Base-by-base conservation (phyloP, 2,797 vertebrate species). In the Nannoperca obscura region DNA sequence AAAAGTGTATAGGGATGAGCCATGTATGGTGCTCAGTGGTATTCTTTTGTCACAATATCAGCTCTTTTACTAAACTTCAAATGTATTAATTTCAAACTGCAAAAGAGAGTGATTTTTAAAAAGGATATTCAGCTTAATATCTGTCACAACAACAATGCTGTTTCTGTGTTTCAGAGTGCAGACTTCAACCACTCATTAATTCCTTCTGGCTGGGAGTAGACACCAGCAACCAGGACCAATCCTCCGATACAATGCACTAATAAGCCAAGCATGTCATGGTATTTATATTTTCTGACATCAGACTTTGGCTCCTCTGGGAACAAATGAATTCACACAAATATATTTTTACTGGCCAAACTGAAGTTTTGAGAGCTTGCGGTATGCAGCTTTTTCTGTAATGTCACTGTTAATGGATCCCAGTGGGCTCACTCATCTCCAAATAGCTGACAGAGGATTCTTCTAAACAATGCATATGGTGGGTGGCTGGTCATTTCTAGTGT, bases 381-480 rank as follows among this genome's bases (percentile, higher is more conserved):
- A 19, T 42, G 50, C 46, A 52, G 68, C 59, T 46, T 75, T 73
- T 79, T 83, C 36, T 71, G 44, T 80, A 76, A 74, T 73, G 80
- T 83, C 71, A 78, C 74, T 12, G 53, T 75, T 91, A 91, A 92
- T 92, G 84, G 86, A 91, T 91, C 91, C 91, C 91, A 82, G 76
- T 78, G 90, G 88, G 83, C 78, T 84, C 71, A 32, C 74, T 78
- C 74, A 58, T 82, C 84, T 70, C 57, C 69, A 49, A 40, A 64
- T 34, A 70, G 66, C 84, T 76, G 79, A 86, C 84, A 84, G 61
- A 72, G 42, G 50, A 80, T 68, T 83, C 71, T 32, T 84, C 67
- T 38, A 86, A 90, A 91, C 88, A 87, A 85, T 40, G 53, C 73
- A 63, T 52, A 49, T 10, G 30, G 63, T 30, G 60, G 55, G n/a